These are phyloP conservation scores for Tragulus kanchil DNA, from an alignment of 2,113 vertebrate species.

Conservation along the genomic window DNA sequence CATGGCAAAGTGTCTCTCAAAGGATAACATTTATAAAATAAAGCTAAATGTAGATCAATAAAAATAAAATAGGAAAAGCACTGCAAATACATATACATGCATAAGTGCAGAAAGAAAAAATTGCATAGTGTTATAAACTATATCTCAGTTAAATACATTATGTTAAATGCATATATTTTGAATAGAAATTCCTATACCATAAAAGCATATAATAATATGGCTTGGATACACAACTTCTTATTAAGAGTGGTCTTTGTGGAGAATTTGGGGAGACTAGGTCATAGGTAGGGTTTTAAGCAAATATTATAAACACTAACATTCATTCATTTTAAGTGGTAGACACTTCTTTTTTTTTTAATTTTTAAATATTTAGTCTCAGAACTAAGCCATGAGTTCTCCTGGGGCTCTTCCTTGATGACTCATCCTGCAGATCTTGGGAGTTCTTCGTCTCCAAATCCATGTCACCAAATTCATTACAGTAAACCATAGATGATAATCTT, in stretches of 20 bases:
- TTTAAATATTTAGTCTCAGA: constrained; percentile 8
- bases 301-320: background rate
- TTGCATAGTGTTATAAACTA: background rate
- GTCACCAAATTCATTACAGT: background rate
- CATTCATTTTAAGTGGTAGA: constrained; percentile 33
- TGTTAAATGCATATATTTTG: background rate
- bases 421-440: background rate
- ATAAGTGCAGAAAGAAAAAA: background rate
- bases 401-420: background rate
- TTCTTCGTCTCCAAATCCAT: background rate
- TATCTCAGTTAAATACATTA: background rate
- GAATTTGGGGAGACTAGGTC: background rate
- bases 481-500: background rate
- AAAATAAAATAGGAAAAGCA: background rate
- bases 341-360: background rate
- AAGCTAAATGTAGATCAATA: background rate
- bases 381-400: background rate
- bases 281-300: constrained; percentile 39
- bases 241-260: background rate
- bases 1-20: background rate
- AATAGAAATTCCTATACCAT: background rate
- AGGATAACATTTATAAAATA: background rate
- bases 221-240: background rate
- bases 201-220: background rate
- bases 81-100: background rate